Percentiles rank a stretch among this genome's conserved stretches.
Conservation (phyloP, 2,888 invertebrate genomes). For the Spialia ferax region DNA sequence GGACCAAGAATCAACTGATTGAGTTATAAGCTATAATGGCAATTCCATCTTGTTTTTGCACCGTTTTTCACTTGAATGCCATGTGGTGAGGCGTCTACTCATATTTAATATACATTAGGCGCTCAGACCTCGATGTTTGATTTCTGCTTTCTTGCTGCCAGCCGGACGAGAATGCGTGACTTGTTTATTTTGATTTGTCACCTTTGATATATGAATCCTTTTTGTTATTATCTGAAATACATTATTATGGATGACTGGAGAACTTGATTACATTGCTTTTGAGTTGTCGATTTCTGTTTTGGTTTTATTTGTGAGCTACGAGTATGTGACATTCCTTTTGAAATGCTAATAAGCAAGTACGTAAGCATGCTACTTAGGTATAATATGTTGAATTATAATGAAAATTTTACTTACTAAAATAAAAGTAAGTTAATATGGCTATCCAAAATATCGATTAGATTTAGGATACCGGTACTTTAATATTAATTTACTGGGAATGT, state of each 20-base stretch:
- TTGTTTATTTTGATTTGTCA: slow-evolving; percentile 83
- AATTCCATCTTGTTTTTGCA: slow-evolving; percentile 80
- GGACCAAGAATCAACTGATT: slow-evolving; percentile 71
- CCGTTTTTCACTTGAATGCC: slow-evolving; percentile 80
- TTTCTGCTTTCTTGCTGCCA: slow-evolving; percentile 71
- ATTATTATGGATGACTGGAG: slow-evolving; percentile 66
- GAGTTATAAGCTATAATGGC: slow-evolving; percentile 85
- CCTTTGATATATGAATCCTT: slow-evolving; percentile 79
- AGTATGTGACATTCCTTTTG: slow-evolving; percentile 1
- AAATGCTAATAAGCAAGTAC: not conserved
- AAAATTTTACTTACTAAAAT: not conserved
- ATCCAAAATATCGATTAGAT: not conserved
- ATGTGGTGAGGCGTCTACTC: slow-evolving; percentile 62
- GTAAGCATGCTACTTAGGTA: too few relatives aligned
- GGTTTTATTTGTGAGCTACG: slow-evolving; percentile 44
- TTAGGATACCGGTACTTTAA: slow-evolving; percentile 18
- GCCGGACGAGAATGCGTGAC: slow-evolving; percentile 68
- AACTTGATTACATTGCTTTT: slow-evolving; percentile 63
- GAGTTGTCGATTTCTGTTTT: slow-evolving; percentile 51
- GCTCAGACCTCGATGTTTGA: slow-evolving; percentile 67
- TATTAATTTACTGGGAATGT: slow-evolving; percentile 57
- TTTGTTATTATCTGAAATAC: slow-evolving; percentile 72
- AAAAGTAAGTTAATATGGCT: not conserved
- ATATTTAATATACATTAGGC: slow-evolving; percentile 82
- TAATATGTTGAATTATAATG: not conserved